These are phyloP conservation scores for Ctenodactylus gundi DNA, from an alignment of 2,113 vertebrate species.

Conservation along the genomic window DNA sequence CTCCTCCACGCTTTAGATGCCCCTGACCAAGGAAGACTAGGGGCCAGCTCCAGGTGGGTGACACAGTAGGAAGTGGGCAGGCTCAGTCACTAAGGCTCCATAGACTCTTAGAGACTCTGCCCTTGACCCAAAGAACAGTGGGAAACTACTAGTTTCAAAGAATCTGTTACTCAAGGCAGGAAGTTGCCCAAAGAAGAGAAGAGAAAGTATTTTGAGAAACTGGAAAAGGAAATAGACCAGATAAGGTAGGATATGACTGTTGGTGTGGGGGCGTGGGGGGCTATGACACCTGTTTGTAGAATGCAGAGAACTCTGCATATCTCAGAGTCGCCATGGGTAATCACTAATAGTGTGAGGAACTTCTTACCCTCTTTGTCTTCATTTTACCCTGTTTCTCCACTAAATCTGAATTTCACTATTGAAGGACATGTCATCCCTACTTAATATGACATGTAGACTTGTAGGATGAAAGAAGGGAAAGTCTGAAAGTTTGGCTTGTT, in stretches of 20 bases:
- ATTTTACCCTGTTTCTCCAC: background rate
- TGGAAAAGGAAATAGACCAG: background rate
- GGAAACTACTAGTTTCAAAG: background rate
- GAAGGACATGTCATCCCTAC: background rate
- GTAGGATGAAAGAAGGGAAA: background rate
- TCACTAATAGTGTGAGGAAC: background rate
- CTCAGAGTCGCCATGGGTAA: background rate
- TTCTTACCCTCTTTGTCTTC: background rate
- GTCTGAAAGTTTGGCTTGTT: background rate
- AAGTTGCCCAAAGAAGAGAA: background rate
- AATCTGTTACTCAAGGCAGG: background rate
- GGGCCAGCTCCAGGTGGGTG: background rate
- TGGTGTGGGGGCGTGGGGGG: too few relatives aligned
- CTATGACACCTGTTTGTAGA: background rate
- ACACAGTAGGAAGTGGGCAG: too few relatives aligned
- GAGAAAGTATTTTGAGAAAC: background rate
- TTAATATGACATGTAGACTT: slow-evolving; percentile 34
- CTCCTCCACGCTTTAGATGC: background rate
- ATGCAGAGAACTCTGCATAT: background rate
- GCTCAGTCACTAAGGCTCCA: background rate
- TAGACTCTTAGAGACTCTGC: background rate
- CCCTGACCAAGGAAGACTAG: background rate
- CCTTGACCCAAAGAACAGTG: background rate
- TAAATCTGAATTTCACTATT: slow-evolving; percentile 25
- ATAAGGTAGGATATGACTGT: background rate